These are phyloP conservation scores for Lutjanus erythropterus DNA, from an alignment of 2,113 vertebrate genomes.

Conservation along the genomic window DNA sequence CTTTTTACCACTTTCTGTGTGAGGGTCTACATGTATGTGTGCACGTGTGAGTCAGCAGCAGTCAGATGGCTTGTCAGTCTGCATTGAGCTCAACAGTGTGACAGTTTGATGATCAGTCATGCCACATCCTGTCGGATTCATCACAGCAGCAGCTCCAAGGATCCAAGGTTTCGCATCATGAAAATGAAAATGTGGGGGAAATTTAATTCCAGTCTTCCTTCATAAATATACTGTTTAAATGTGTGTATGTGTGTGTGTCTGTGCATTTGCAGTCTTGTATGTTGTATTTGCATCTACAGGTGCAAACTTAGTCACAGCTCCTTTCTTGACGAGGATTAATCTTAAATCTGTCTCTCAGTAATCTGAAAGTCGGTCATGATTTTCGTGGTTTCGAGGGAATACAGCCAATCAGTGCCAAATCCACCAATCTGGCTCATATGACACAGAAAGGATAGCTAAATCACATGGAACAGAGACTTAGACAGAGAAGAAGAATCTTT, in stretches of 20 bases:
- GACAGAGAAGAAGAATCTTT: background rate
- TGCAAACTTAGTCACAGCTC: slow-evolving; percentile 27
- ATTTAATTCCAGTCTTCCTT: background rate
- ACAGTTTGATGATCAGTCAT: slow-evolving; percentile 64
- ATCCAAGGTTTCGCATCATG: background rate
- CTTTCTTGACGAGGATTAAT: slow-evolving; percentile 30
- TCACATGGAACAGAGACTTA: background rate
- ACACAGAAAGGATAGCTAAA: slow-evolving; percentile 13
- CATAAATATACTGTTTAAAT: background rate
- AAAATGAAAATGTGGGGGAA: slow-evolving; percentile 6
- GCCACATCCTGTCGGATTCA: slow-evolving; percentile 48
- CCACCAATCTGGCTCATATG: slow-evolving; percentile 33
- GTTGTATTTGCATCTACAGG: slow-evolving; percentile 13
- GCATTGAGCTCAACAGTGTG: slow-evolving; percentile 49
- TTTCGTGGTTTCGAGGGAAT: background rate
- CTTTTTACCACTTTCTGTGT: slow-evolving; percentile 14
- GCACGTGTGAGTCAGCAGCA: slow-evolving; percentile 58
- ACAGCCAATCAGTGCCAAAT: slow-evolving; percentile 28
- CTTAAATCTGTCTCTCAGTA: slow-evolving; percentile 49
- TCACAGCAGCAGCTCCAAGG: slow-evolving; percentile 12
- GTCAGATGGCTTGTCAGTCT: slow-evolving; percentile 66
- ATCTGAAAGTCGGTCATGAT: slow-evolving; percentile 49
- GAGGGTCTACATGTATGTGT: slow-evolving; percentile 28
- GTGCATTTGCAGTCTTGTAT: background rate
- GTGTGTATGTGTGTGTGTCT: background rate